phyloP scores from a whole-genome alignment of 92 coral and sea anemone species.

The Zoanthus gigantus region DNA sequence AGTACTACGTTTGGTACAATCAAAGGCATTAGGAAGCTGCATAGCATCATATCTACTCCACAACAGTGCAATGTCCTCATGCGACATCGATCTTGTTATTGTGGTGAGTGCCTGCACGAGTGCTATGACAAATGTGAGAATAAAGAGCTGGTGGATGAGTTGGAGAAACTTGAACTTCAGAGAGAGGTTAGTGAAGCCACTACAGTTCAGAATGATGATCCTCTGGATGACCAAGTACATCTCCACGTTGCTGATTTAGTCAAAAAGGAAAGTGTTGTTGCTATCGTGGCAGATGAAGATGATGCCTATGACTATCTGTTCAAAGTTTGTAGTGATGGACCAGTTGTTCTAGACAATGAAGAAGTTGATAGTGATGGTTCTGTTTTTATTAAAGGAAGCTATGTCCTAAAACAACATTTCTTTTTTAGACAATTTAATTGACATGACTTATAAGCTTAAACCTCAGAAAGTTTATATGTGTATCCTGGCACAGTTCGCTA shows the following conservation, averaged over 20 bases:
- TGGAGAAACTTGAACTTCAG: not conserved
- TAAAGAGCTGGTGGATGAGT: constrained; percentile 1
- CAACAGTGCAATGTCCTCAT: not conserved
- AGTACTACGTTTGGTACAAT: not conserved
- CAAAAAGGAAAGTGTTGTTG: not conserved
- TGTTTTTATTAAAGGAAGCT: constrained; percentile 22
- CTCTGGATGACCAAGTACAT: constrained; percentile 1
- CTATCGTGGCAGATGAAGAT: not conserved
- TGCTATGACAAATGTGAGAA: not conserved
- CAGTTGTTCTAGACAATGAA: constrained; percentile 20
- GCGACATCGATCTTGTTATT: not conserved
- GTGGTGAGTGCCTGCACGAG: not conserved
- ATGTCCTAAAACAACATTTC: constrained; percentile 35
- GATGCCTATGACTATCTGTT: not conserved
- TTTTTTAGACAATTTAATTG: constrained; percentile 1
- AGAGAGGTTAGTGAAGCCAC: not conserved
- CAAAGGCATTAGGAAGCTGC: not conserved
- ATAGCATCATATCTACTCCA: constrained; percentile 7
- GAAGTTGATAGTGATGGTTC: constrained; percentile 25
- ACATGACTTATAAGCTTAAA: constrained; percentile 33
- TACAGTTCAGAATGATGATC: not conserved
- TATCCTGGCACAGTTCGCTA: constrained; percentile 52
- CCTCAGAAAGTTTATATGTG: constrained; percentile 31
- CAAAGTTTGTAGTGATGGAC: constrained; percentile 4
- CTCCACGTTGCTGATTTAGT: constrained; percentile 22